phyloP scores from a whole-genome alignment of 2,797 vertebrate species.

The Enteromius argenteus region DNA sequence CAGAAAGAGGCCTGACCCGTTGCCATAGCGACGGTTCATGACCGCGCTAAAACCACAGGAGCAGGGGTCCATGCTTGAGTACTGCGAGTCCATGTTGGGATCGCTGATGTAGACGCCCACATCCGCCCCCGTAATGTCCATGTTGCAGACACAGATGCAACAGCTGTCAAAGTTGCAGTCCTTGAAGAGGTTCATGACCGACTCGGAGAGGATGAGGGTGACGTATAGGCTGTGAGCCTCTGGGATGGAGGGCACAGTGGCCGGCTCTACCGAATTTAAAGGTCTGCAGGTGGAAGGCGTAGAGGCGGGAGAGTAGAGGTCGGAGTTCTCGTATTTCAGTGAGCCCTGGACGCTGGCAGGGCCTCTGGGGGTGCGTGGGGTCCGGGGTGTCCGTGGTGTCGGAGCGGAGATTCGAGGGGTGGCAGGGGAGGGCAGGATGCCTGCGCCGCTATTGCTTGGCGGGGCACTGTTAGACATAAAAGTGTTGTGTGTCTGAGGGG shows the following conservation, averaged over 20 bases:
- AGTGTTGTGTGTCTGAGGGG: constrained; percentile 93
- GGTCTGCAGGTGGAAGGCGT: constrained; percentile 96
- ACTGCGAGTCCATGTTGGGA: constrained; percentile 90
- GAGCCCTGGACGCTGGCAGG: constrained; percentile 96
- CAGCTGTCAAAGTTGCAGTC: constrained; percentile 99
- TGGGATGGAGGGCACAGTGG: constrained; percentile 93
- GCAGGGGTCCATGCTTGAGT: constrained; percentile 77
- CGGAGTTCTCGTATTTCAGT: constrained; percentile 95
- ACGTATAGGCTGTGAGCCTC: constrained; percentile 99
- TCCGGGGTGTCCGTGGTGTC: constrained; percentile 93
- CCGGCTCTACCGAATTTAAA: constrained; percentile 95
- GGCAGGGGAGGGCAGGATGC: constrained; percentile 95
- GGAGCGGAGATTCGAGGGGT: constrained; percentile 94
- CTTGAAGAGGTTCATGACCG: constrained; percentile 98
- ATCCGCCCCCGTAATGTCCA: constrained; percentile 98
- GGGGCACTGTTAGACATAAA: constrained; percentile 95
- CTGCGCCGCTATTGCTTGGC: constrained; percentile 90
- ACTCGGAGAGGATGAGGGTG: constrained; percentile 97
- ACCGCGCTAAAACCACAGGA: constrained; percentile 97
- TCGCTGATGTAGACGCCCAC: constrained; percentile 97
- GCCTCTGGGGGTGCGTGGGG: constrained; percentile 93
- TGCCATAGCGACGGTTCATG: constrained; percentile 96
- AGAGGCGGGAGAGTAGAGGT: constrained; percentile 96
- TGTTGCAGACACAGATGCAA: constrained; percentile 98
- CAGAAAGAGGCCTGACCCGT: constrained; percentile 94